phyloP scores from a whole-genome alignment of 2,113 vertebrate genomes.

The Chrysochloris asiatica region DNA sequence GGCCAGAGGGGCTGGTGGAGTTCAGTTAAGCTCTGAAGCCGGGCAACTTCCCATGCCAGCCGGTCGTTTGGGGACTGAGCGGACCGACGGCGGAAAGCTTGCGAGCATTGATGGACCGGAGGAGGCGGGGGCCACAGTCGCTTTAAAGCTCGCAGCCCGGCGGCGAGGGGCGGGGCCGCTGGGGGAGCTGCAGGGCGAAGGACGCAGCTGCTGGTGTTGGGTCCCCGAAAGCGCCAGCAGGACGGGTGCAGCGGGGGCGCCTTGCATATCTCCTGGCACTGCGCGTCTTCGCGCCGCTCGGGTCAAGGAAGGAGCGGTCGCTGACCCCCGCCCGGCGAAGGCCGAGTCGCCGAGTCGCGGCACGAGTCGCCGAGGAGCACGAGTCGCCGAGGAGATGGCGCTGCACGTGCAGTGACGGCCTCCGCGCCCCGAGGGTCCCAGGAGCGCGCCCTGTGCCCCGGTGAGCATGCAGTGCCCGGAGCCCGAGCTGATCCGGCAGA shows the following conservation, averaged over 20 bases:
- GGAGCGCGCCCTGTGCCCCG: neutral
- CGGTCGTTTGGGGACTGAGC: neutral
- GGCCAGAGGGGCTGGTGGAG: neutral
- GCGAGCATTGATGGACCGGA: neutral
- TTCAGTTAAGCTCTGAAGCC: neutral
- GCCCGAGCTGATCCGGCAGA: slow-evolving; percentile 93
- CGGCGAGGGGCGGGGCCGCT: slow-evolving; percentile 34
- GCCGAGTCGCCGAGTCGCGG: neutral
- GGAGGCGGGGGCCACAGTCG: slow-evolving; percentile 39
- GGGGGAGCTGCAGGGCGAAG: neutral
- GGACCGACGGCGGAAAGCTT: neutral
- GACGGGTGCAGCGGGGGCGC: neutral
- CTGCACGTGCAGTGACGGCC: slow-evolving; percentile 53
- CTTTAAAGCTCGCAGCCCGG: slow-evolving; percentile 79
- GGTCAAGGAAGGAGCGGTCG: neutral
- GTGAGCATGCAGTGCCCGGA: slow-evolving; percentile 87
- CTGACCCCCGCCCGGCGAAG: neutral
- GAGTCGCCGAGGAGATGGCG: slow-evolving; percentile 43
- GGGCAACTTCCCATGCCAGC: neutral
- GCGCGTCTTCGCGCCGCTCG: neutral
- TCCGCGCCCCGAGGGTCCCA: slow-evolving; percentile 40
- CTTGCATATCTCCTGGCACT: neutral
- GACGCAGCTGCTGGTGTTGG: neutral
- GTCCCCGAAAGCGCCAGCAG: neutral
- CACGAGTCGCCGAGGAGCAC: neutral